Evolutionary conservation across 2,797 vertebrate species (phyloP).

Genomic region (Anolis apletophallus): DNA sequence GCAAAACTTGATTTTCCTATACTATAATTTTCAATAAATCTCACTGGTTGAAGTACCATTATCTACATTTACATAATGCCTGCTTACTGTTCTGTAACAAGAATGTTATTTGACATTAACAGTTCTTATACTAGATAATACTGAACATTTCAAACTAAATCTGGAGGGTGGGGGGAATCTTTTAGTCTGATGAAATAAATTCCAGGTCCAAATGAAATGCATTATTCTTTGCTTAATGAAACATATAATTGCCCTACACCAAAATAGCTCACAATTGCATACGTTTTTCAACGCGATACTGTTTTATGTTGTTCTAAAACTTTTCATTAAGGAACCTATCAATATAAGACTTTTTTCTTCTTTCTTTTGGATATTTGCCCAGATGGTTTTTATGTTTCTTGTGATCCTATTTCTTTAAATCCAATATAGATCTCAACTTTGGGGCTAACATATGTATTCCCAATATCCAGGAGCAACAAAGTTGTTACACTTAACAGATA

Average conservation of each 20-base stretch:
- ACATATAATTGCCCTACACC: conserved; percentile 7
- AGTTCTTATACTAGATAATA: conserved; percentile 42
- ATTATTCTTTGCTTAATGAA: conserved; percentile 19
- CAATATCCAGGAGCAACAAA: background rate
- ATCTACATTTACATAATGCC: conserved; percentile 33
- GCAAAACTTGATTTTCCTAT: conserved; percentile 55
- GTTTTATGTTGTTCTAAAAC: background rate
- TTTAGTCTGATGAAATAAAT: conserved; percentile 14
- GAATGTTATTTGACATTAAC: conserved; percentile 1
- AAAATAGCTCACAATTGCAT: background rate
- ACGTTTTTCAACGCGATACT: conserved; percentile 23
- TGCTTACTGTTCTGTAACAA: conserved; percentile 25
- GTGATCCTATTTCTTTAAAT: background rate
- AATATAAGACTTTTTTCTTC: background rate
- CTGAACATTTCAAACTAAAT: background rate
- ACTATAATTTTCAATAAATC: conserved; percentile 57
- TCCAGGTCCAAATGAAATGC: conserved; percentile 33
- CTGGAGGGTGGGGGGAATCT: background rate
- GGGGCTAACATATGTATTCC: background rate
- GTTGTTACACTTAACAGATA: background rate
- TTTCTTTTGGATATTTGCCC: background rate
- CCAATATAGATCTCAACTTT: background rate
- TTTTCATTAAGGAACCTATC: background rate
- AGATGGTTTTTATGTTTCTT: background rate
- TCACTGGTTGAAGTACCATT: conserved; percentile 31